Conservation (phyloP, 2,888 invertebrate species). For the Sinotaia quadrata region DNA sequence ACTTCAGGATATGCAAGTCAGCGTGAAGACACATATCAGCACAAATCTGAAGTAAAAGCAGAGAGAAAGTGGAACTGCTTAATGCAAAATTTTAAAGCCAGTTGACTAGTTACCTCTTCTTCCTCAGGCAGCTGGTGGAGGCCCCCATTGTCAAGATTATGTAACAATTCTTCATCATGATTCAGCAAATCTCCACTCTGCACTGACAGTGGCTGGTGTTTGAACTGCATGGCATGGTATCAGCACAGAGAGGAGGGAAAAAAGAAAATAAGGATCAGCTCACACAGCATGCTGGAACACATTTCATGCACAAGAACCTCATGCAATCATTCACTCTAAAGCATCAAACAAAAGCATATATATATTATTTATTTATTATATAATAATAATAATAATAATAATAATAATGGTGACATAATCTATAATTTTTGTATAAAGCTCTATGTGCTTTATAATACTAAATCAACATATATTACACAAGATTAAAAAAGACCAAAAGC, state of each 20-base stretch:
- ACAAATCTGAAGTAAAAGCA: too few relatives aligned
- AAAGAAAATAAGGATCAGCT: background rate
- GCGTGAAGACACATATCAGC: too few relatives aligned
- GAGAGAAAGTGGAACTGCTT: too few relatives aligned
- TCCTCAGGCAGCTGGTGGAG: constrained; percentile 41
- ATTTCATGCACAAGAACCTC: background rate
- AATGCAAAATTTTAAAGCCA: too few relatives aligned
- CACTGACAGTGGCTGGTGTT: constrained; percentile 64
- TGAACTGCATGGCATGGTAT: too few relatives aligned
- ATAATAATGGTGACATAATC: background rate
- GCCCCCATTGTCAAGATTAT: constrained; percentile 39
- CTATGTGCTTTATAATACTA: too few relatives aligned
- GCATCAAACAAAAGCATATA: background rate
- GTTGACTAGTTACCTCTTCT: constrained; percentile 43
- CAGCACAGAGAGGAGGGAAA: background rate
- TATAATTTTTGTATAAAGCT: background rate
- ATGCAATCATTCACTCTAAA: background rate
- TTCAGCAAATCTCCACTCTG: constrained; percentile 66
- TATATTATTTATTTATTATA: too few relatives aligned
- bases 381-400: background rate
- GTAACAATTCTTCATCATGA: constrained; percentile 54
- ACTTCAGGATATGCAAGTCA: too few relatives aligned
- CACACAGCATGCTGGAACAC: background rate
- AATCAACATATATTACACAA: too few relatives aligned
- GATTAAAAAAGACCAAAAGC: too few relatives aligned